Evolutionary conservation across 2,888 invertebrate species (phyloP), one percentile per base, ranked within the genome.

Genomic region (Tenthredo scrophulariae): DNA sequence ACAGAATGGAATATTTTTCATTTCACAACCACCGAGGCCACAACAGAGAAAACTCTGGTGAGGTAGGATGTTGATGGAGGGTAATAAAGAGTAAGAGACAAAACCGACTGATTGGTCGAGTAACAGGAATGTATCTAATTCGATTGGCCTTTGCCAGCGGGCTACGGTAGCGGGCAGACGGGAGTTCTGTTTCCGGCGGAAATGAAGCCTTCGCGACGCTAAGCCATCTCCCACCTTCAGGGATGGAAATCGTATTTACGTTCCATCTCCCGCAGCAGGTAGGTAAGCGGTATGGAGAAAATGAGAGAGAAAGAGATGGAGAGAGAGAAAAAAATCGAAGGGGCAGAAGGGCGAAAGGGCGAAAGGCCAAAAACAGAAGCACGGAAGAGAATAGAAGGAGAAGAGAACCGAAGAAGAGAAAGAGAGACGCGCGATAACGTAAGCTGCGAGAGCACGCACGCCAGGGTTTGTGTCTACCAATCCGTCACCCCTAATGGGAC

Each of bases 171-270:
- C 85, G 86, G 87, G 89, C 74, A 85, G 91, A 88, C 89, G 88
- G 89, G 87, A 90, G 89, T 89, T 91, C 90, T 90, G 92, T 91
- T 92, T 92, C 92, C 92, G 91, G 88, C 91, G 92, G 92, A 92
- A 92, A 92, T 92, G 91, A 92, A 90, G 89, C 90, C 90, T 90
- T 91, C 89, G 91, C 90, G 90, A 89, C 89, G 88, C 84, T 84
- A 87, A 79, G 70, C 85, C 86, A 84, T 86, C 88, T 72, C 86
- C 70, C 54, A 46, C 82, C 86, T 86, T 87, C 87, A 83, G 86
- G 86, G 86, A 87, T 87, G 91, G 90, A 92, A 91, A 91, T 92
- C 89, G 88, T 91, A 92, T 92, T 92, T 92, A 91, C 91, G 91
- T 91, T 91, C 90, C 90, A 91, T 92, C 90, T 91, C 91, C 89